phyloP scores from a whole-genome alignment of 2,797 vertebrate species.

The Pangasius djambal region DNA sequence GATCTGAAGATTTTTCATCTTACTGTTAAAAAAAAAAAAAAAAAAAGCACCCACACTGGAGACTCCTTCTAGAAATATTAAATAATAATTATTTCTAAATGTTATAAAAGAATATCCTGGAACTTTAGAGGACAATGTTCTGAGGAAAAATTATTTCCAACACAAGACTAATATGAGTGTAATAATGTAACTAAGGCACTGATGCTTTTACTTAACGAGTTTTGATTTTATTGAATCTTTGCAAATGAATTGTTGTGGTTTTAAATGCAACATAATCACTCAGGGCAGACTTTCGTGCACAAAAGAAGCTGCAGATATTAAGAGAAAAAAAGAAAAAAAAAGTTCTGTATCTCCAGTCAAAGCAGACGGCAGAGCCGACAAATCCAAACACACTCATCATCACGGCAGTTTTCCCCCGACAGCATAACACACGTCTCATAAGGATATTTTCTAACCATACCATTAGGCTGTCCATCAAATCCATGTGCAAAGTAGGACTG shows the following conservation, averaged over 20 bases:
- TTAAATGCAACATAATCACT: neutral
- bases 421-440: neutral
- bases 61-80: neutral
- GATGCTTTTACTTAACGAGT: neutral
- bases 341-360: neutral
- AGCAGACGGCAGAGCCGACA: neutral
- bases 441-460: slow-evolving; percentile 14
- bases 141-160: too few species aligned
- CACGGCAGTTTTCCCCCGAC: neutral
- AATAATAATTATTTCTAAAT: neutral
- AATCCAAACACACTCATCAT: neutral
- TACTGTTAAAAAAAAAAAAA: too few species aligned
- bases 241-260: neutral
- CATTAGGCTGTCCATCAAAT: slow-evolving; percentile 35
- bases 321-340: neutral
- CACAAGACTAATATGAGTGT: neutral
- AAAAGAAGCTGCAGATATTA: too few species aligned
- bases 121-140: neutral
- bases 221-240: neutral
- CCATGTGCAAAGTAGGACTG: neutral
- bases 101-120: neutral
- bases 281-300: neutral
- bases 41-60: neutral
- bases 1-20: too few species aligned
- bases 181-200: neutral